Percentiles rank a stretch among this genome's conserved stretches.
phyloP scores from a whole-genome alignment of 1,140 invertebrate species.

The Drosophila athabasca region DNA sequence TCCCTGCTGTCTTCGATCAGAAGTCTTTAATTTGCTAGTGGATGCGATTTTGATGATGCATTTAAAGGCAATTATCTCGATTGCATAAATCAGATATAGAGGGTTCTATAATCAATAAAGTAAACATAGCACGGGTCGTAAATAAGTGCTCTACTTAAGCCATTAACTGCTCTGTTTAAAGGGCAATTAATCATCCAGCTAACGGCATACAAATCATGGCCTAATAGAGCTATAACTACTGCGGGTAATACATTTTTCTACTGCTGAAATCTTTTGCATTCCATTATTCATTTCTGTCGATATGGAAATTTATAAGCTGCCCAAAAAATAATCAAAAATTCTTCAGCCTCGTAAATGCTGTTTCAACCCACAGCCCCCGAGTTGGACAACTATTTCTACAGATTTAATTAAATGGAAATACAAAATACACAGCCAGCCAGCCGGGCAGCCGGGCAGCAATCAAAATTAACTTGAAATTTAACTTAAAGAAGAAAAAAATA shows the following conservation, averaged over 20 bases:
- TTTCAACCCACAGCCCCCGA: slow-evolving; percentile 20
- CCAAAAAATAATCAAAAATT: slow-evolving; percentile 33
- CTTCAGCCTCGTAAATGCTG: not conserved
- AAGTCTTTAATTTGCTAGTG: slow-evolving; percentile 49
- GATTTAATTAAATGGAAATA: slow-evolving; percentile 63
- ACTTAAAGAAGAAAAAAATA: slow-evolving; percentile 31
- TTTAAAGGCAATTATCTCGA: slow-evolving; percentile 62
- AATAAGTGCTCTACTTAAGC: slow-evolving; percentile 23
- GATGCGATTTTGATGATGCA: slow-evolving; percentile 65
- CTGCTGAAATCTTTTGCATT: not conserved
- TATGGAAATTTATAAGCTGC: not conserved
- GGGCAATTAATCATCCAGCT: slow-evolving; percentile 62
- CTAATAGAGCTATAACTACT: slow-evolving; percentile 48
- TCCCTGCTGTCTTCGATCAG: slow-evolving; percentile 2
- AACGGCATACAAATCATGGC: slow-evolving; percentile 17
- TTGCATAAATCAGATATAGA: slow-evolving; percentile 22
- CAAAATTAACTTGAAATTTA: slow-evolving; percentile 66
- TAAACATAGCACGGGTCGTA: slow-evolving; percentile 13
- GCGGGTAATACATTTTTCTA: too few species aligned
- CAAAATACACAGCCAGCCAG: slow-evolving; percentile 19
- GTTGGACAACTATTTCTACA: slow-evolving; percentile 6
- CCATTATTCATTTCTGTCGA: slow-evolving; percentile 7
- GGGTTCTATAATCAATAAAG: not conserved
- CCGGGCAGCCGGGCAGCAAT: slow-evolving; percentile 24
- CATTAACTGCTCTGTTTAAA: slow-evolving; percentile 57